phyloP scores from a whole-genome alignment of 2,113 vertebrate species.

The Microcebus lehilahytsara region DNA sequence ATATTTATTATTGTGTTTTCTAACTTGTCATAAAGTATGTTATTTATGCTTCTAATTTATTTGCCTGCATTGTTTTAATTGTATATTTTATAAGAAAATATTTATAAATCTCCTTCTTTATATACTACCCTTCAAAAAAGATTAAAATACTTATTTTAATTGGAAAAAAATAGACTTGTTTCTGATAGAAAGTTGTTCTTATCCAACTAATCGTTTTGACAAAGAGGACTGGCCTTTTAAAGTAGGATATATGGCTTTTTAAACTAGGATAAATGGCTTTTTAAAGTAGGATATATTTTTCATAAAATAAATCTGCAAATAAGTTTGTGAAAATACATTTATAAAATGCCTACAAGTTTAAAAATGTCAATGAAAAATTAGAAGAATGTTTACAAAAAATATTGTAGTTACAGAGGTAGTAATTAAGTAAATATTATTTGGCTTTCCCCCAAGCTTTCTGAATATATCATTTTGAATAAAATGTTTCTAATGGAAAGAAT shows the following conservation, averaged over 20 bases:
- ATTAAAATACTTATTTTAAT: not conserved
- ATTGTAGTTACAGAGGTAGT: not conserved
- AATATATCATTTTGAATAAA: not conserved
- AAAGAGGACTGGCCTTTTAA: not conserved
- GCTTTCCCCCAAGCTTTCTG: not conserved
- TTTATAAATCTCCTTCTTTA: not conserved
- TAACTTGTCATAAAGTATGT: not conserved
- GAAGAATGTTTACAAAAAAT: not conserved
- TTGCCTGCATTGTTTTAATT: not conserved
- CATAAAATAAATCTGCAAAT: not conserved
- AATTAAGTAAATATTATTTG: not conserved
- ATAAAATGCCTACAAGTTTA: not conserved
- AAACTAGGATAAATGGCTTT: not conserved
- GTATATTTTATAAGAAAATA: not conserved
- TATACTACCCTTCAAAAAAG: not conserved
- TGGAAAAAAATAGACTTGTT: not conserved
- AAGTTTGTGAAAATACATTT: not conserved
- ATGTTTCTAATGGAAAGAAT: not conserved
- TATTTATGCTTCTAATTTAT: not conserved
- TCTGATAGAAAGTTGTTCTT: not conserved
- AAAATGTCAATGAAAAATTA: not conserved
- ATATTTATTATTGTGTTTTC: not conserved
- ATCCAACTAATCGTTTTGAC: not conserved
- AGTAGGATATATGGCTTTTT: not conserved
- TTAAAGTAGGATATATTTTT: not conserved